Percentiles rank a stretch among this genome's conserved stretches.
These are phyloP conservation scores for Hypsibius dujardini DNA, from an alignment of 1,140 invertebrate species.

Conservation along the genomic window DNA sequence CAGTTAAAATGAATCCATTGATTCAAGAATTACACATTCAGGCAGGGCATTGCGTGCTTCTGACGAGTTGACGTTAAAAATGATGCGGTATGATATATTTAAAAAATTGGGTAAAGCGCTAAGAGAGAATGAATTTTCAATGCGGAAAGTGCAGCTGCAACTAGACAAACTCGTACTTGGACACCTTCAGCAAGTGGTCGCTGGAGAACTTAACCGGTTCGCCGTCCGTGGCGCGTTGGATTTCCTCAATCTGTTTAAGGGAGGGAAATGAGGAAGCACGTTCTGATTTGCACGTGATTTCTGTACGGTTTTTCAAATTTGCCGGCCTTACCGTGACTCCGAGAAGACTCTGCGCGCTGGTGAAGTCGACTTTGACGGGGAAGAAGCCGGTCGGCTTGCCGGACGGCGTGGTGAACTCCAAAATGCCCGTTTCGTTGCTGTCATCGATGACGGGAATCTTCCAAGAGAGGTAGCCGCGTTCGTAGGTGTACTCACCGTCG, in stretches of 20 bases:
- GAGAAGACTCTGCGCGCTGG: slow-evolving; percentile 65
- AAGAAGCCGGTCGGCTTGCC: slow-evolving; percentile 83
- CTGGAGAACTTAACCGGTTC: slow-evolving; percentile 64
- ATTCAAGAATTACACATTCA: too few relatives aligned
- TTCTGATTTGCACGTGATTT: neutral
- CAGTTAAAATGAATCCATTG: too few relatives aligned
- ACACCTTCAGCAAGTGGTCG: slow-evolving; percentile 63
- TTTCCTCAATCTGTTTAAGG: slow-evolving; percentile 48
- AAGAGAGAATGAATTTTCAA: too few relatives aligned
- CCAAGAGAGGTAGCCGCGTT: slow-evolving; percentile 65
- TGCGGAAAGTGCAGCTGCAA: neutral
- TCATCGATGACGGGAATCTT: slow-evolving; percentile 68
- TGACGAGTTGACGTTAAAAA: too few relatives aligned
- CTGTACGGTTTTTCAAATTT: too few relatives aligned
- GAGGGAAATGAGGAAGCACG: slow-evolving; percentile 25
- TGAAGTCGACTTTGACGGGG: slow-evolving; percentile 69
- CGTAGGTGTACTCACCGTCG: slow-evolving; percentile 77
- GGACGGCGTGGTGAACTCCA: slow-evolving; percentile 65
- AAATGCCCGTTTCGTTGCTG: slow-evolving; percentile 63
- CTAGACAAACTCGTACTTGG: slow-evolving; percentile 72
- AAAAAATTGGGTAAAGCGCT: too few relatives aligned
- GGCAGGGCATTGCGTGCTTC: too few relatives aligned
- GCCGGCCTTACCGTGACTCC: slow-evolving; percentile 48
- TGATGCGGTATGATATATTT: too few relatives aligned
- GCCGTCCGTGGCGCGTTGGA: slow-evolving; percentile 57